phyloP scores from a whole-genome alignment of 2,888 invertebrate genomes.

The Asteroscopus sphinx region DNA sequence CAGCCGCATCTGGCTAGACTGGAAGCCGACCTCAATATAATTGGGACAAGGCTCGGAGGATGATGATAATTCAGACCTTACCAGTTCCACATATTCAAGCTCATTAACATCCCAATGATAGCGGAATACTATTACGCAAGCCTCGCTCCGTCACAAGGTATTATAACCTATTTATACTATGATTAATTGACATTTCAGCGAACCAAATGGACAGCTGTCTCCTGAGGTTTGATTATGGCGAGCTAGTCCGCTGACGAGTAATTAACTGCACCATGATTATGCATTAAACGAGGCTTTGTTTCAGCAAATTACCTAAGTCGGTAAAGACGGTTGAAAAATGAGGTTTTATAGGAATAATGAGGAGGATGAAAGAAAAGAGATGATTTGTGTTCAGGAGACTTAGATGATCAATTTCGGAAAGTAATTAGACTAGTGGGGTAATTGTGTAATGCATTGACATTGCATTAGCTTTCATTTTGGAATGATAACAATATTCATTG shows the following conservation, averaged over 20 bases:
- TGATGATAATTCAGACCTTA: background rate
- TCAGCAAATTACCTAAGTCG: constrained; percentile 8
- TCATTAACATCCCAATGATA: constrained; percentile 45
- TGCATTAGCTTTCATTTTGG: no score
- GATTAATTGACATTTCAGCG: constrained; percentile 71
- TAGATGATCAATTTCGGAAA: background rate
- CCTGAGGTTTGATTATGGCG: constrained; percentile 54
- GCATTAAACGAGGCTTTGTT: constrained; percentile 27
- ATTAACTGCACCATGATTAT: constrained; percentile 44
- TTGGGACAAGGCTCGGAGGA: background rate
- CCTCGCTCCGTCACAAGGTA: constrained; percentile 55
- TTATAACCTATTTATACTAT: constrained; percentile 65
- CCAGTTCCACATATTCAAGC: constrained; percentile 32
- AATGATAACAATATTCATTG: no score
- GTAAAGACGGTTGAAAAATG: background rate
- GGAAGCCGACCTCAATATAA: background rate
- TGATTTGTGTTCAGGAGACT: background rate
- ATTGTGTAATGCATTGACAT: no score
- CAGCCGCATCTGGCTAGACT: no score
- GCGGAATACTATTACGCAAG: constrained; percentile 58
- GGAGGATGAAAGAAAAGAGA: background rate
- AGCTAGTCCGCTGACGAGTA: constrained; percentile 35
- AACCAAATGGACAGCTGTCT: constrained; percentile 59
- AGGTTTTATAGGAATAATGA: background rate
- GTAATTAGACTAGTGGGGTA: no score